Conservation (phyloP, 2,113 vertebrate genomes). For the Osmerus eperlanus region DNA sequence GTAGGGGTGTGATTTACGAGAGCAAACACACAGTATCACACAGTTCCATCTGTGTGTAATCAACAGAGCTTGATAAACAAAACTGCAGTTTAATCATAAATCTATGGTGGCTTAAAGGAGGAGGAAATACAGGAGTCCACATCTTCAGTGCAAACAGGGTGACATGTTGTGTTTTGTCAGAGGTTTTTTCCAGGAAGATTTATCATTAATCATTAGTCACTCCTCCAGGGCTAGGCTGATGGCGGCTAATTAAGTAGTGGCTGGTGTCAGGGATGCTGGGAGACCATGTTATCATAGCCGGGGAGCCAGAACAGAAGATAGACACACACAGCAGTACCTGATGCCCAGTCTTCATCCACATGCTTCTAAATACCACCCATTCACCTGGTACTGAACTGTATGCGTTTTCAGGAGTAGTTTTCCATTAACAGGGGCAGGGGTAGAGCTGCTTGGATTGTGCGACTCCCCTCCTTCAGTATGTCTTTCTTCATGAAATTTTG, state of each 20-base stretch:
- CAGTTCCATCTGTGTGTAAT: slow-evolving; percentile 23
- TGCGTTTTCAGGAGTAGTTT: too few species aligned
- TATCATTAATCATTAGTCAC: slow-evolving; percentile 72
- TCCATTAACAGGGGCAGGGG: too few species aligned
- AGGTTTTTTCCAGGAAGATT: slow-evolving; percentile 49
- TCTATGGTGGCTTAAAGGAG: slow-evolving; percentile 23
- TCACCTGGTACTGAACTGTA: neutral
- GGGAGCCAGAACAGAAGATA: slow-evolving; percentile 36
- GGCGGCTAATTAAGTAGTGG: slow-evolving; percentile 73
- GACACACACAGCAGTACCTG: slow-evolving; percentile 8
- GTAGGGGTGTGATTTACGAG: neutral
- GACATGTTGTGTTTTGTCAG: slow-evolving; percentile 63
- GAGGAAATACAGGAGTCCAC: slow-evolving; percentile 43
- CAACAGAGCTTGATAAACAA: slow-evolving; percentile 16
- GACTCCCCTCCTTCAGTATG: too few species aligned
- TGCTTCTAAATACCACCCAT: neutral
- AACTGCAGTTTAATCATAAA: slow-evolving; percentile 29
- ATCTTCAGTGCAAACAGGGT: slow-evolving; percentile 44
- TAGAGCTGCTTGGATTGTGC: too few species aligned
- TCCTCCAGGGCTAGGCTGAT: slow-evolving; percentile 61
- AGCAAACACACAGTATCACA: slow-evolving; percentile 28
- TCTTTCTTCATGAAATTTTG: too few species aligned
- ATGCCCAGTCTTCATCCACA: slow-evolving; percentile 21
- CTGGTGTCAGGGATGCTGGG: slow-evolving; percentile 64
- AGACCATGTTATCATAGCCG: slow-evolving; percentile 47